These are phyloP conservation scores for Mus minutoides DNA, from an alignment of 2,797 vertebrate genomes.

Conservation along the genomic window DNA sequence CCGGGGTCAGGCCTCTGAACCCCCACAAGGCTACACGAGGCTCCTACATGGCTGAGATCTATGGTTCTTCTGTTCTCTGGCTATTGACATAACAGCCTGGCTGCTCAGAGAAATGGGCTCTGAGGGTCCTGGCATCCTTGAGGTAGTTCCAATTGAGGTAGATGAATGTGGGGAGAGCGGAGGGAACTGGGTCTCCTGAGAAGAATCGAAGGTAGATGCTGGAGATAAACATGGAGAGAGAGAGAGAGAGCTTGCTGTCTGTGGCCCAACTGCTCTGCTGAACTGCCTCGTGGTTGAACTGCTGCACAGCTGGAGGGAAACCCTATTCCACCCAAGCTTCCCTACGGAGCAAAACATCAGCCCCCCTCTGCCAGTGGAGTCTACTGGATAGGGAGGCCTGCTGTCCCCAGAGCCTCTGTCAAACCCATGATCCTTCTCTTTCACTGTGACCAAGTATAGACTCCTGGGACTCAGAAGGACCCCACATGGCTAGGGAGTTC, in stretches of 20 bases:
- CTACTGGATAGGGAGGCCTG: too few species aligned
- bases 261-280: background rate
- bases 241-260: background rate
- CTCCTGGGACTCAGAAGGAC: background rate
- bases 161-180: background rate
- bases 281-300: background rate
- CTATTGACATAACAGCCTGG: background rate
- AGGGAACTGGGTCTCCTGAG: background rate
- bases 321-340: background rate
- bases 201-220: background rate
- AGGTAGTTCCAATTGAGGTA: background rate
- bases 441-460: accelerated
- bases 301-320: background rate
- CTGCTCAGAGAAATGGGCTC: background rate
- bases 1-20: background rate
- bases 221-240: too few species aligned
- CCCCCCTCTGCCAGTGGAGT: background rate
- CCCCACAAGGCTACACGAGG: background rate
- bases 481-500: background rate
- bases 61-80: background rate
- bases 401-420: background rate
- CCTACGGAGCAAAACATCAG: background rate
- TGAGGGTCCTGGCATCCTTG: background rate
- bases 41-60: background rate
- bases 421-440: background rate